Evolutionary conservation across 2,888 invertebrate genomes (phyloP).

Genomic region (Parnassius orleans): DNA sequence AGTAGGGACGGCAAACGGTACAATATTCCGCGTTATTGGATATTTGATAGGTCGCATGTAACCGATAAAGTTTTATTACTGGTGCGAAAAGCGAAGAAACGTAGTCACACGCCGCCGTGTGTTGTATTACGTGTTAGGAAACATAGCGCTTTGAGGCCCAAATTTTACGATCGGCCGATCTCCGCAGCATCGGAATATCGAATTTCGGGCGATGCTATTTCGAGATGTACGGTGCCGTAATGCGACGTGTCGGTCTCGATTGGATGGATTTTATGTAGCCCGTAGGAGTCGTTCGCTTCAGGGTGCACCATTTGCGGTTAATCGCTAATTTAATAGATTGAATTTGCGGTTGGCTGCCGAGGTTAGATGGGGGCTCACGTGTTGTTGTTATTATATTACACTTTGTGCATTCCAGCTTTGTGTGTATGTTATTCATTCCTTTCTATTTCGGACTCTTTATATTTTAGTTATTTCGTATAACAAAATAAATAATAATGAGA

Average conservation of each 20-base stretch:
- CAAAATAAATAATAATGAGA: not conserved
- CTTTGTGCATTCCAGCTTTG: not conserved
- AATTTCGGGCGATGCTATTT: conserved; percentile 73
- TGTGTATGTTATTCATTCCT: not conserved
- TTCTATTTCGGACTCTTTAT: not conserved
- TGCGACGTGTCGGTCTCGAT: conserved; percentile 72
- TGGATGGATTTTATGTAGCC: conserved; percentile 70
- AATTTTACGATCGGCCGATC: conserved; percentile 72
- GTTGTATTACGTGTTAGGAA: conserved; percentile 25
- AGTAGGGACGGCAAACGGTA: conserved; percentile 33
- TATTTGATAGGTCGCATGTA: conserved; percentile 66
- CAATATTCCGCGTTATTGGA: conserved; percentile 49
- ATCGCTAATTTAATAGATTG: conserved; percentile 65
- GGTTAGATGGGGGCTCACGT: conserved; percentile 1
- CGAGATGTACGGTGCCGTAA: conserved; percentile 55
- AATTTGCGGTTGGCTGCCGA: conserved; percentile 51
- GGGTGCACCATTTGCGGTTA: conserved; percentile 56
- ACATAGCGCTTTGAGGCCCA: conserved; percentile 42
- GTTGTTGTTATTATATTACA: not conserved
- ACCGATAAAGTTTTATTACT: conserved; percentile 70
- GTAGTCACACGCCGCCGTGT: not conserved
- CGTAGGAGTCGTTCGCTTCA: conserved; percentile 52
- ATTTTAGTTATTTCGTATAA: not conserved
- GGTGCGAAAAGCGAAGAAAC: conserved; percentile 37
- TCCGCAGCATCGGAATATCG: conserved; percentile 62